A percentile compares a stretch with the other conserved stretches of the same genome.
Evolutionary conservation across 2,797 vertebrate species (phyloP).

Genomic region (Chloroceryle amazona): DNA sequence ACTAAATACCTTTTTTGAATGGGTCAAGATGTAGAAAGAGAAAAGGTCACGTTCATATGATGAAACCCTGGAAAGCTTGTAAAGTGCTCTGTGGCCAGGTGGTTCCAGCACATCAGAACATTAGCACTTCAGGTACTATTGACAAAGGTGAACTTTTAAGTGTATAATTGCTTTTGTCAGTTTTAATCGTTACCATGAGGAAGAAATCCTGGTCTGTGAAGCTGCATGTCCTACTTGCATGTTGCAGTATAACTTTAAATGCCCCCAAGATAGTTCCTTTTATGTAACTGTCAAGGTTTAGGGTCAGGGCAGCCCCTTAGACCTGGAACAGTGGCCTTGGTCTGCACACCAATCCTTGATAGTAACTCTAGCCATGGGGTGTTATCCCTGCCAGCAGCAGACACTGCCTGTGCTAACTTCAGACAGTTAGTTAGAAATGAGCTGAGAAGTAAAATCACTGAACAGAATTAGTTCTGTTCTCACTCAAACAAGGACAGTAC

Average conservation of each 20-base stretch:
- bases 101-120: background rate
- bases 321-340: too few relatives aligned
- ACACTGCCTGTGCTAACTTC: too few relatives aligned
- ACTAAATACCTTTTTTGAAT: background rate
- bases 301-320: too few relatives aligned
- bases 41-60: background rate
- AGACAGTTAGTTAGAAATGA: too few relatives aligned
- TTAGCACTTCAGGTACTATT: background rate
- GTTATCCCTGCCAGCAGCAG: too few relatives aligned
- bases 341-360: too few relatives aligned
- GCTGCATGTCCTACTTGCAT: background rate
- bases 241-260: background rate
- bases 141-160: background rate
- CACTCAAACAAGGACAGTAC: background rate
- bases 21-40: background rate
- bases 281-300: too few relatives aligned
- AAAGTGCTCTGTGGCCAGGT: background rate
- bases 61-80: background rate
- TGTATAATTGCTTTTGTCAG: background rate
- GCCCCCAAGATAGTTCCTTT: background rate
- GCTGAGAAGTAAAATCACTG: too few relatives aligned
- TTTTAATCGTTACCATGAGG: background rate
- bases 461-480: too few relatives aligned
- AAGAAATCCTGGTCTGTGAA: background rate
- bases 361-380: too few relatives aligned